Evolutionary conservation across 2,888 invertebrate species (phyloP).

Genomic region (Endomychus coccineus): DNA sequence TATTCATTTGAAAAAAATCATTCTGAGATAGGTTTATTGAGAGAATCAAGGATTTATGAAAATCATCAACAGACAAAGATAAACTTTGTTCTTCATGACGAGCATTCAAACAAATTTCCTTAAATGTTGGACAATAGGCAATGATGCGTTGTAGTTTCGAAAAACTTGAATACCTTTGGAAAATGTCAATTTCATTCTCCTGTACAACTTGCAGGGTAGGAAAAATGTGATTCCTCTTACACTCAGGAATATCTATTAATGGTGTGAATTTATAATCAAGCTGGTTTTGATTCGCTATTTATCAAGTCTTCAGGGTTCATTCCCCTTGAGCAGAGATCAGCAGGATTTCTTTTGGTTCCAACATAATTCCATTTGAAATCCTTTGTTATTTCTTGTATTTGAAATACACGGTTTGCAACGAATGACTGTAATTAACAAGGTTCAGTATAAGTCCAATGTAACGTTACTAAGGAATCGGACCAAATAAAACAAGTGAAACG

Average conservation of each 20-base stretch:
- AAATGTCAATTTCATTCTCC: too few species aligned
- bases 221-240: neutral
- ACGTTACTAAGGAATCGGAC: too few species aligned
- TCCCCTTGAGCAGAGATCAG: too few species aligned
- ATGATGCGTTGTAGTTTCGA: too few species aligned
- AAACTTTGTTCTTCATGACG: too few species aligned
- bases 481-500: too few species aligned
- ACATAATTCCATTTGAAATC: too few species aligned
- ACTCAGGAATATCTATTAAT: too few species aligned
- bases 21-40: neutral
- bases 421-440: too few species aligned
- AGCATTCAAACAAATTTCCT: neutral
- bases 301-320: too few species aligned
- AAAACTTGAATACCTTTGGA: too few species aligned
- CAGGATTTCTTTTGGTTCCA: too few species aligned
- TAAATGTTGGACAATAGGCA: constrained; percentile 2
- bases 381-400: constrained; percentile 15
- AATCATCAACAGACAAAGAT: neutral
- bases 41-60: neutral
- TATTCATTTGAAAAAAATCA: neutral
- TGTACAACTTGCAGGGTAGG: neutral
- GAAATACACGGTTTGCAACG: constrained; percentile 13
- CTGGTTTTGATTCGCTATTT: neutral
- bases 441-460: constrained; percentile 10
- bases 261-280: neutral